Evolutionary conservation across 35 echinoderm and acorn worm species (phyloP), one percentile per base, ranked within the genome.

Genomic region (Anneissia japonica): DNA sequence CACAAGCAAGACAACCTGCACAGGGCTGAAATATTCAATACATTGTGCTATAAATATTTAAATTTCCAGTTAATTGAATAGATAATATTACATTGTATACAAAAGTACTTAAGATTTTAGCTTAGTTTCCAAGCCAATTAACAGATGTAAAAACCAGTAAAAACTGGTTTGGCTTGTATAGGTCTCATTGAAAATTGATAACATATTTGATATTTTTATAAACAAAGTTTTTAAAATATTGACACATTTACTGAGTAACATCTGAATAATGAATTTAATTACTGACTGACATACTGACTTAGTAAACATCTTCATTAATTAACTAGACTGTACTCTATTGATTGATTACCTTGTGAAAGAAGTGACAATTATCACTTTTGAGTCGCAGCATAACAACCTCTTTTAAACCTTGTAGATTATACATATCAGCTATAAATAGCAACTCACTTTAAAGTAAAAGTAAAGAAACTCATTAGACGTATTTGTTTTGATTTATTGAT

Each of bases 361-460:
- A 84, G 77, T 90, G 88, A 34, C 88, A 90, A 40, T 82, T 76
- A 19, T 90, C 88, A 35, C 75, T 84, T 72, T 83, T 90, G n/a
- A 90, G 81, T 46, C 84, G 46, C 33, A 84, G 46, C 5, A 41
- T 82, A 84, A 80, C 36, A 11, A 90, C 82, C 10, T 90, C 81
- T 56, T 84, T 90, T 11, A 90, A 45, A 1, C 33, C 75, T 23
- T 84, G 72, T 37, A 90, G 36, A 30, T 74, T 82, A 84, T 90
- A 90, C 82, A 90, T 90, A 36, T 90, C 88, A 34, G 88, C 88
- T 46, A 80, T 17, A 36, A 38, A 30, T 39, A 90, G 88, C 28
- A 90, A 0, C 75, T 90, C 88, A 38, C 88, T 90, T 31, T 72
- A 36, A 77, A 46, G n/a, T 33, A 19, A 2, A 64, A 16, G 21